Evolutionary conservation across 2,113 vertebrate species (phyloP), one percentile per base, ranked within the genome.

Genomic region (Varanus salvator): DNA sequence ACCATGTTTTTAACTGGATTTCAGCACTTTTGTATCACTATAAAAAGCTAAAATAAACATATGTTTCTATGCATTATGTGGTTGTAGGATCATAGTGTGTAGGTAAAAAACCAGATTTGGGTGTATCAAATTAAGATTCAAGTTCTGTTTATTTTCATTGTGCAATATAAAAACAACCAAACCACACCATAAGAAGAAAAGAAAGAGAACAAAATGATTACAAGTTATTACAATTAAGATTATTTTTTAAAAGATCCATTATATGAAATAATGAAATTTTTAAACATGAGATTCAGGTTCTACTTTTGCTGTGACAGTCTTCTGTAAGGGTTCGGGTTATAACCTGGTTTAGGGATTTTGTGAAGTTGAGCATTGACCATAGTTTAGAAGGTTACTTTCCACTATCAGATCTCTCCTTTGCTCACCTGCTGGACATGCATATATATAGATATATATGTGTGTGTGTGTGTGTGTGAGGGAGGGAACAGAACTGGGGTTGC

Each of bases 1-100:
- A 8, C 31, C 31, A 52, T n/a, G 19, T 9, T 85, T 8, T 48
- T 29, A 48, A 84, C 31, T 48, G 66, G 77, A 84, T 50, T 50
- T 66, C 57, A 66, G 60, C 25, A 68, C 21, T 81, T 80, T 80
- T 5, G 54, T 54, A 57, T 57, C 57, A 64, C 3, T 82, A 60
- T 57, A 60, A 82, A n/a, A 54, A 82, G n/a, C n/a, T 82, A 57
- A 82, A 82, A 57, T 64, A 82, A 82, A 80, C 34, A 27, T 69
- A 25, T 64, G 34, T 81, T 82, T 60, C 23, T 21, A 82, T 82
- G 31, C 34, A 19, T 57, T 74, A 23, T 77, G 2, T 81, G n/a
- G n/a, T 4, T 66, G 38, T 66, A 38, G 80, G 17, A 21, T 57
- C 29, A 81, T 15, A 57, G 17, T 31, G 15, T 80, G 78, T 80